Base-by-base conservation (phyloP, 1,140 invertebrate species). In the Portunus trituberculatus region DNA sequence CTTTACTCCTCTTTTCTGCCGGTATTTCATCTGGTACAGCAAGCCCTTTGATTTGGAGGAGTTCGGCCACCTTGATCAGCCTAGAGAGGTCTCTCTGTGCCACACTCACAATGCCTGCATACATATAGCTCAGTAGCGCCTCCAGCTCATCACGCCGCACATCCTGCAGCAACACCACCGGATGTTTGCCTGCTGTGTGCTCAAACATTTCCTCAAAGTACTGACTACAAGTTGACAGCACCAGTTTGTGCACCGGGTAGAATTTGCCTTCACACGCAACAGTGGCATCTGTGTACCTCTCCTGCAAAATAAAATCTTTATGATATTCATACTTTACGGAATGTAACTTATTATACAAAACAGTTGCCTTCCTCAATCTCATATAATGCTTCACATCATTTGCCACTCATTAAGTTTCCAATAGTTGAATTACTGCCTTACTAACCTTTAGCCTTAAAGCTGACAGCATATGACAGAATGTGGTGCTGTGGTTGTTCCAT, bases 41-140 rank as follows among this genome's bases (percentile, higher is more conserved):
- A 14, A 94, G 52, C 0, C 93, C 93, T 46, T 94, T 98, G 1
- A 98, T 98, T 97, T 98, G 98, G 16, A 99, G 97, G 48, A 98
- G 98, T 96, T 98, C 98, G 0, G 98, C 98, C 0, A 98, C 98
- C 97, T 98, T 98, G 96, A 99, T 97, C 20, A 99, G 97, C 1
- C 98, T 97, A 1, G 98, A 97, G 59, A 99, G 97, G 96, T 99
- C 98, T 83, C 98, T 98, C 96, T 99, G 98, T 14, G 98, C 98
- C 14, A 99, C 98, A 96, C 98, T 99, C 4, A 99, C 98, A 97
- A 99, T 98, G 0, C 99, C 99, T 91, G 98, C 98, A 97, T 99
- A 99, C 98, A 99, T 99, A 96, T 99, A 99, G 96, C 99, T 98
- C 4, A 99, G 97, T 12, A 99, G 98, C 3, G 98, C 98, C 95